Base-by-base conservation (phyloP, 2,113 vertebrate genomes). In the Myiagra hebetior region DNA sequence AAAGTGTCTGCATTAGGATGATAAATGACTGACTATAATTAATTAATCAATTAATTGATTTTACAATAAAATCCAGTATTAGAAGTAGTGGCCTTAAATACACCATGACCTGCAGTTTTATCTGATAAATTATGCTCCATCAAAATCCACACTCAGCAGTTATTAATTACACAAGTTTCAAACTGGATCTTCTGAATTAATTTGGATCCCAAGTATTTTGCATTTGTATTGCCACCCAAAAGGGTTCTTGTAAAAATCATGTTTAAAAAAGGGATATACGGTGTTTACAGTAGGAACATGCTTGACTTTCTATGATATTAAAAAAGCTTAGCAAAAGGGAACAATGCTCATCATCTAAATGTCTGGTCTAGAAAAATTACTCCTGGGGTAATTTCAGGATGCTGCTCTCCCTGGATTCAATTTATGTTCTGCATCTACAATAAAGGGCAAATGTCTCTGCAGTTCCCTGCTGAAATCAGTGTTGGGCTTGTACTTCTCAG, bases 41-140 rank as follows among this genome's bases (percentile, higher is more conserved):
- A 97, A 97, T 97, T 97, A 97, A 97, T 96, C 95, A 92, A 89
- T 96, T 91, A 95, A 96, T 90, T 94, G 91, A 96, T 97, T 97
- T 96, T 93, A 57, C 42, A 94, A 70, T 47, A 91, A 96, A 96
- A 76, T 49, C 44, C 31, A 56, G 44, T 42, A 90, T 42, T 92
- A 73, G 27, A 96, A 92, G 79, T 73, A 93, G 76, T 59, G 81
- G 73, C 69, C 86, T 93, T 89, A 96, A 97, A 98, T 94, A 72
- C 50, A 74, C 73, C 13, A 5, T 90, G 95, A 91, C 65, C 92
- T 59, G 23, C 63, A 83, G 52, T 73, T 97, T 88, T 94, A 95
- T 69, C 78, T 92, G 73, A 97, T 92, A 96, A 97, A 98, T 97
- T 93, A 89, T 44, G 50, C 74, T 44, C 65, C 67, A 91, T 86